Base-by-base conservation (phyloP, 2,797 vertebrate genomes). In the Cryptoblepharus egeriae region DNA sequence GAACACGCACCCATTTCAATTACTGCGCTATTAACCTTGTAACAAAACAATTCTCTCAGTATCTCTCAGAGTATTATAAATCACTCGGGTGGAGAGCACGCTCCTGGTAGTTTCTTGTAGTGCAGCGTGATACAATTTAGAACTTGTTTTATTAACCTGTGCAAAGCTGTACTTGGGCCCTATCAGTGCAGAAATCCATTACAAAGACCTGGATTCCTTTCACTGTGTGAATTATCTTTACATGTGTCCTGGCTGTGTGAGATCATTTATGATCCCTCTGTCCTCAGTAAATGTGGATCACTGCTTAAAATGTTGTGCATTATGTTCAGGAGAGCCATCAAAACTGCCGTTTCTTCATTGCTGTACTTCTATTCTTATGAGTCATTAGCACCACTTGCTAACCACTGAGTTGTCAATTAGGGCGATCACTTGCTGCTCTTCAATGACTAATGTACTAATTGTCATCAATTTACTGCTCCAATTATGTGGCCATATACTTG, bases 381-480 rank as follows among this genome's bases (percentile, higher is more conserved):
- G 82, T 91, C 84, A 85, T 78, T 85, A 89, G 86, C 87, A 89
- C 92, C 90, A 92, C 89, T 90, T 90, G 88, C 65, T 70, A 87
- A 85, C 83, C 72, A 18, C 79, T 82, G 81, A 75, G 70, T 73
- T 93, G 90, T 88, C 91, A 92, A 86, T 92, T 90, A 92, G 86
- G 77, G 61, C 81, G 85, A 89, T 87, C 83, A 52, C 80, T 89
- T 80, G 84, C 85, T 87, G 90, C 80, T 93, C 76, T 91, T 92
- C 86, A 84, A 61, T 79, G 83, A 80, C 85, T 90, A 92, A 91
- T 87, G 80, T 63, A 86, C 88, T 93, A 90, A 95, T 87, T 93
- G 91, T 87, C 86, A 90, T 90, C 90, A 90, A 90, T 91, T 92
- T 92, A 90, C 81, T 80, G 79, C 80, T 86, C 77, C 91, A 93